phyloP scores from a whole-genome alignment of 35 echinoderm and acorn worm genomes.

The Antedon bifida region DNA sequence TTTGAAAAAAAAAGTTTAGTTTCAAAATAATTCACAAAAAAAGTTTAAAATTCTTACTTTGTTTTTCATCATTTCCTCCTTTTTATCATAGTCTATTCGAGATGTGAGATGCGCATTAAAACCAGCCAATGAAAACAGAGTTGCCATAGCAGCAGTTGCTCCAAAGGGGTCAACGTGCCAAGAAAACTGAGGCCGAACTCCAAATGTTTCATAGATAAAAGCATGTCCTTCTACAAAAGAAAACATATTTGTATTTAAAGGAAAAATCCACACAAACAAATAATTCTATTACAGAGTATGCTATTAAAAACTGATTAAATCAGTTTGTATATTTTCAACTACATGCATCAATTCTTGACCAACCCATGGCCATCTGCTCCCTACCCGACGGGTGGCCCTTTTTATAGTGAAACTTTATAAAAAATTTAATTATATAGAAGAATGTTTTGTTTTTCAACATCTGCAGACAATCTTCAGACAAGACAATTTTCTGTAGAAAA shows the following conservation, averaged over 20 bases:
- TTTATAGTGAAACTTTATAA: too few relatives aligned
- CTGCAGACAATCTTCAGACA: too few relatives aligned
- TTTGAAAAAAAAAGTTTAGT: too few relatives aligned
- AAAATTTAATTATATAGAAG: too few relatives aligned
- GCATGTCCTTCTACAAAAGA: constrained; percentile 32
- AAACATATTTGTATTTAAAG: background rate
- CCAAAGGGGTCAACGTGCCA: constrained; percentile 79
- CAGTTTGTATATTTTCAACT: too few relatives aligned
- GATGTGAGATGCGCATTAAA: constrained; percentile 55
- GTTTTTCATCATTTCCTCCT: constrained; percentile 28
- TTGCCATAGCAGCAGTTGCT: constrained; percentile 42
- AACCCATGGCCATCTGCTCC: too few relatives aligned
- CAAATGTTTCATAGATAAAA: constrained; percentile 69
- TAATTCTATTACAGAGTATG: too few relatives aligned
- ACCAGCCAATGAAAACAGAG: constrained; percentile 47
- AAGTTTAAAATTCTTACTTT: constrained; percentile 10
- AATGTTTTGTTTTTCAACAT: too few relatives aligned
- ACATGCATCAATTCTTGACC: too few relatives aligned
- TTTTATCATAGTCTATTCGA: constrained; percentile 54
- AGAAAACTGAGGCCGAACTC: constrained; percentile 39
- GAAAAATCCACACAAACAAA: background rate
- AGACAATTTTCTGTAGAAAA: too few relatives aligned
- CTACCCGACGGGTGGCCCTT: too few relatives aligned
- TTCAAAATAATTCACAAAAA: background rate
- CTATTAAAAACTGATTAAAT: too few relatives aligned